Conservation (phyloP, 2,797 vertebrate species). For the Fratercula arctica region DNA sequence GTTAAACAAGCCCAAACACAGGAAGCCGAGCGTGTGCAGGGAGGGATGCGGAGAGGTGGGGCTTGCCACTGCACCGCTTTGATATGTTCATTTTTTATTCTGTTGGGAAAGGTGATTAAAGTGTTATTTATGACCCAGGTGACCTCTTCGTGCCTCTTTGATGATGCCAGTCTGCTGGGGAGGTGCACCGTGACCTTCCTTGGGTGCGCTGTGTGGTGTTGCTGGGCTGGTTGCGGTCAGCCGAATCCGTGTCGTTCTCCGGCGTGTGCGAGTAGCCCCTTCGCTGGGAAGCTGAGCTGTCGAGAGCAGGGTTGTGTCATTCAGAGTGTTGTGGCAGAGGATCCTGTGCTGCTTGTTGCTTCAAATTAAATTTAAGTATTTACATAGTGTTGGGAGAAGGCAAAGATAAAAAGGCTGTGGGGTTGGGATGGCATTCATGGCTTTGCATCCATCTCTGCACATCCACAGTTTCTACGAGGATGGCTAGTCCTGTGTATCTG, state of each 20-base stretch:
- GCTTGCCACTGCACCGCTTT: not conserved
- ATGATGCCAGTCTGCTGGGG: not conserved
- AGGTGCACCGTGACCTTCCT: not conserved
- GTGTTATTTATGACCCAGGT: not conserved
- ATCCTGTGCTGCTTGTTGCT: not conserved
- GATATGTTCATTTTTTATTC: not conserved
- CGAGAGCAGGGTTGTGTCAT: rapidly evolving
- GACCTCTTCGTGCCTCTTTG: not conserved
- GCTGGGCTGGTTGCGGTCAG: not conserved
- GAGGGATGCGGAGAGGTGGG: not conserved
- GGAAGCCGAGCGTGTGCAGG: not conserved
- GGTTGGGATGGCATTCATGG: not conserved
- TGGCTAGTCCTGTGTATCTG: not conserved
- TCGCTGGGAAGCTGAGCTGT: not conserved
- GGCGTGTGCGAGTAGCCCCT: not conserved
- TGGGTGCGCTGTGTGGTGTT: rapidly evolving
- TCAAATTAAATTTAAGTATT: not conserved
- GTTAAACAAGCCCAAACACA: not conserved
- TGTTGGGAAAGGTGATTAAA: not conserved
- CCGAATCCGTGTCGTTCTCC: rapidly evolving
- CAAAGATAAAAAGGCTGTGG: not conserved
- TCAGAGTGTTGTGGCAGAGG: not conserved
- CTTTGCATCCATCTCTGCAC: not conserved
- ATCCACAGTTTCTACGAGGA: not conserved
- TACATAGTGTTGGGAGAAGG: rapidly evolving